A percentile compares a stretch with the other conserved stretches of the same genome.
phyloP scores from a whole-genome alignment of 2,888 invertebrate genomes.

The Agonopterix heracliana region DNA sequence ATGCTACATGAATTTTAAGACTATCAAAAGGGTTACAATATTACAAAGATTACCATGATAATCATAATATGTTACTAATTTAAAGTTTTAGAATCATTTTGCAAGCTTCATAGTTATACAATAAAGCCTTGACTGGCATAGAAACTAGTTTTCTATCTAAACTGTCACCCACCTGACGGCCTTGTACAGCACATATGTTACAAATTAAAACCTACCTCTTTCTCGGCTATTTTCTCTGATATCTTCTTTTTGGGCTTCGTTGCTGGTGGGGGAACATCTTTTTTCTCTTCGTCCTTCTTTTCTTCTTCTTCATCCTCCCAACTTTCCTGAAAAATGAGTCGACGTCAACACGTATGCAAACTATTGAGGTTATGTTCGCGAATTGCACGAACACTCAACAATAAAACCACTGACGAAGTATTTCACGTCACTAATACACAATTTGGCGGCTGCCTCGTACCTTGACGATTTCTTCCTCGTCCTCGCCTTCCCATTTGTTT shows the following conservation, averaged over 20 bases:
- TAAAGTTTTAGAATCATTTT: too few relatives aligned
- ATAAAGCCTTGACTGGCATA: too few relatives aligned
- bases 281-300: slow-evolving; percentile 84
- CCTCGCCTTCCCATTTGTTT: slow-evolving; percentile 93
- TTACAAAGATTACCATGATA: too few relatives aligned
- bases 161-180: too few relatives aligned
- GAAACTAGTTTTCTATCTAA: background rate
- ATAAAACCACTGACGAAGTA: background rate
- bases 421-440: slow-evolving; percentile 11
- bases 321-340: slow-evolving; percentile 82
- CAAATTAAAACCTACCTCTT: slow-evolving; percentile 78
- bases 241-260: slow-evolving; percentile 85
- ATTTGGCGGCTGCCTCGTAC: slow-evolving; percentile 70
- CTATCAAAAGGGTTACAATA: too few relatives aligned
- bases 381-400: slow-evolving; percentile 13
- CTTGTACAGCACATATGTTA: too few relatives aligned
- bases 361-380: slow-evolving; percentile 56
- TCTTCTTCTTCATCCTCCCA: slow-evolving; percentile 96
- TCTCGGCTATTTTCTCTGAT: slow-evolving; percentile 89
- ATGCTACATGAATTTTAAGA: too few relatives aligned
- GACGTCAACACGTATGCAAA: slow-evolving; percentile 64
- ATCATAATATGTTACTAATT: too few relatives aligned
- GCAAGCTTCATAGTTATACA: too few relatives aligned
- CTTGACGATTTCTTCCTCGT: slow-evolving; percentile 91
- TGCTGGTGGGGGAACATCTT: slow-evolving; percentile 74